Conservation (phyloP, 2,113 vertebrate genomes). For the Castor canadensis region DNA sequence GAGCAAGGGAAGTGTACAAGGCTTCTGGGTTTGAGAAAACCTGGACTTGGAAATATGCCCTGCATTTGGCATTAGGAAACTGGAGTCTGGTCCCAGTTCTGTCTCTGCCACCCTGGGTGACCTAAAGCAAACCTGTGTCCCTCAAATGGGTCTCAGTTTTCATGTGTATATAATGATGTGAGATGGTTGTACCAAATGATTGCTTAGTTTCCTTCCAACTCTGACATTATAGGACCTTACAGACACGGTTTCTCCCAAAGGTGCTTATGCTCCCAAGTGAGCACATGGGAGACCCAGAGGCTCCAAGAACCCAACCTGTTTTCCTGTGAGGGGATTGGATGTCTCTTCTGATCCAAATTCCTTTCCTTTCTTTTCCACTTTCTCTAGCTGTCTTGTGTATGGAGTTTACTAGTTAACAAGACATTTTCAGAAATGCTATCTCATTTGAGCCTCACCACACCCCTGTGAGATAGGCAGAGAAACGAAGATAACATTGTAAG, state of each 20-base stretch:
- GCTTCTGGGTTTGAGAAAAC: background rate
- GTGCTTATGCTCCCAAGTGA: background rate
- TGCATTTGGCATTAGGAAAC: background rate
- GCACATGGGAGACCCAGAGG: background rate
- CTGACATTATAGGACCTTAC: background rate
- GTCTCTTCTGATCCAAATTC: background rate
- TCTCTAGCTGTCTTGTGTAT: background rate
- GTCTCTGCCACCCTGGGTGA: background rate
- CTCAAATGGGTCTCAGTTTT: background rate
- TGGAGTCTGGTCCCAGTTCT: background rate
- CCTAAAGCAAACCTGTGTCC: background rate
- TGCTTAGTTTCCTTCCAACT: background rate
- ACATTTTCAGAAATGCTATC: background rate
- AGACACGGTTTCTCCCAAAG: accelerated
- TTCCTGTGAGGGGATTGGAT: background rate
- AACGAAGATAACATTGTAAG: background rate
- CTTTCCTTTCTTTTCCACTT: background rate
- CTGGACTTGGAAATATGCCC: background rate
- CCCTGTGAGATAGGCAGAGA: background rate
- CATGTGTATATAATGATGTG: background rate
- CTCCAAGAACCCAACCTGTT: background rate
- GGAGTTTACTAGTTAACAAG: background rate
- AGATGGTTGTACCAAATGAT: background rate
- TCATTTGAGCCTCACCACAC: background rate
- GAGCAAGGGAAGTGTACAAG: accelerated